A percentile compares a stretch with the other conserved stretches of the same genome.
phyloP scores from a whole-genome alignment of 2,888 invertebrate species.

The Phrixothrix hirtus region DNA sequence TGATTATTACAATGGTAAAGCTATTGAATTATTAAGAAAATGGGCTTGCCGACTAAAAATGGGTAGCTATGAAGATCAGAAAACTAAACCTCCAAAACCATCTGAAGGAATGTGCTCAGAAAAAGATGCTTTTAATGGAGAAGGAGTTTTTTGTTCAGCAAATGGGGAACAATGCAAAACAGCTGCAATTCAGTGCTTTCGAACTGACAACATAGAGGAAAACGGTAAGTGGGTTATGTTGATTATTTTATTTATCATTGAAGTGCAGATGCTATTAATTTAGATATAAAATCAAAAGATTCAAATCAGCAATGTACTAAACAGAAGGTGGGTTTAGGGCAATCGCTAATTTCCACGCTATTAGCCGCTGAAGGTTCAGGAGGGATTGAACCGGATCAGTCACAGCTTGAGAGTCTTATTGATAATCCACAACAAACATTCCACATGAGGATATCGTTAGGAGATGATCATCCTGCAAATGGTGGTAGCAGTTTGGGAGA shows the following conservation, averaged over 20 bases:
- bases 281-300: slow-evolving; percentile 30
- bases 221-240: slow-evolving; percentile 15
- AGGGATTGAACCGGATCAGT: slow-evolving; percentile 46
- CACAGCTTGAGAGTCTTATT: slow-evolving; percentile 43
- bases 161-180: slow-evolving; percentile 52
- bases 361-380: slow-evolving; percentile 47
- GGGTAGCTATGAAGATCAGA: slow-evolving; percentile 42
- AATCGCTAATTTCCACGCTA: slow-evolving; percentile 40
- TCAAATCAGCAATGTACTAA: slow-evolving; percentile 38
- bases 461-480: slow-evolving; percentile 45
- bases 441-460: slow-evolving; percentile 52
- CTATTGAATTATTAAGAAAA: slow-evolving; percentile 58
- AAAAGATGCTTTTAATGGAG: slow-evolving; percentile 42
- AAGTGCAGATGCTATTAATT: slow-evolving; percentile 15
- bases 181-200: slow-evolving; percentile 36
- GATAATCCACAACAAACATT: slow-evolving; percentile 46
- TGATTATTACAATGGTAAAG: slow-evolving; percentile 57
- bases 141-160: slow-evolving; percentile 51
- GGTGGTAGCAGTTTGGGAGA: slow-evolving; percentile 45
- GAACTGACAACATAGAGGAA: slow-evolving; percentile 21
- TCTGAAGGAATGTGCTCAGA: slow-evolving; percentile 44
- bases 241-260: no score
- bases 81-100: slow-evolving; percentile 35
- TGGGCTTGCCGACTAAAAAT: slow-evolving; percentile 60
- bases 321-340: slow-evolving; percentile 38